These are phyloP conservation scores for Botia almorhae DNA, from an alignment of 2,797 vertebrate species.

Conservation along the genomic window DNA sequence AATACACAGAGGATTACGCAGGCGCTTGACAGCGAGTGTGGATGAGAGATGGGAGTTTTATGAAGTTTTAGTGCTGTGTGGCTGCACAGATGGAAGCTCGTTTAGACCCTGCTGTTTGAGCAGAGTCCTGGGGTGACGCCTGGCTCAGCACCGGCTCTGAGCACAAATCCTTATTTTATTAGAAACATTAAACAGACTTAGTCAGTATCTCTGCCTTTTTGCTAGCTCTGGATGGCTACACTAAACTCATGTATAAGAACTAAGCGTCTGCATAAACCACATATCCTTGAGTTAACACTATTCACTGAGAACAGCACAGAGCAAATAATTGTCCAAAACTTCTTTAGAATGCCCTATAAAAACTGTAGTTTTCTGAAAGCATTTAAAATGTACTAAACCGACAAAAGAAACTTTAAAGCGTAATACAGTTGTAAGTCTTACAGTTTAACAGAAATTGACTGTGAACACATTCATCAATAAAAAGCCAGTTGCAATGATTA, in stretches of 20 bases:
- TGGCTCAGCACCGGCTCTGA: slow-evolving; percentile 62
- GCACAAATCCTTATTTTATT: slow-evolving; percentile 64
- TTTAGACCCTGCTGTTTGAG: slow-evolving; percentile 79
- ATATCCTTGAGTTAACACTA: slow-evolving; percentile 35
- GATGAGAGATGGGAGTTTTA: slow-evolving; percentile 60
- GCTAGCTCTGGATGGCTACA: slow-evolving; percentile 50
- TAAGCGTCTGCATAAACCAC: slow-evolving; percentile 23
- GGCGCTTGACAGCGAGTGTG: slow-evolving; percentile 35
- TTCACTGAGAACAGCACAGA: not conserved
- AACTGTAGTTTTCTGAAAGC: not conserved
- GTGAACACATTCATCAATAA: slow-evolving; percentile 1
- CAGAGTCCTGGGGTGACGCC: slow-evolving; percentile 77
- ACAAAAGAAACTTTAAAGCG: slow-evolving; percentile 2
- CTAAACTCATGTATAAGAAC: slow-evolving; percentile 48
- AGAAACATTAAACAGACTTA: slow-evolving; percentile 58
- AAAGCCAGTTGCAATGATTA: not conserved
- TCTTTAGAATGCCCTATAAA: slow-evolving; percentile 2
- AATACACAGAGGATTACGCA: slow-evolving; percentile 37
- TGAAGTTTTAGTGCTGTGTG: slow-evolving; percentile 69
- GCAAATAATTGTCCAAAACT: slow-evolving; percentile 4
- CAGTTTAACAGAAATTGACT: slow-evolving; percentile 7
- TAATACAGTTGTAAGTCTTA: not conserved
- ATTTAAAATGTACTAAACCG: not conserved
- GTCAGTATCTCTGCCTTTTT: slow-evolving; percentile 51
- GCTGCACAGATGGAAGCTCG: slow-evolving; percentile 78